Evolutionary conservation across 1,140 invertebrate species (phyloP), one percentile per base, ranked within the genome.

Genomic region (Tetramorium alpestre): DNA sequence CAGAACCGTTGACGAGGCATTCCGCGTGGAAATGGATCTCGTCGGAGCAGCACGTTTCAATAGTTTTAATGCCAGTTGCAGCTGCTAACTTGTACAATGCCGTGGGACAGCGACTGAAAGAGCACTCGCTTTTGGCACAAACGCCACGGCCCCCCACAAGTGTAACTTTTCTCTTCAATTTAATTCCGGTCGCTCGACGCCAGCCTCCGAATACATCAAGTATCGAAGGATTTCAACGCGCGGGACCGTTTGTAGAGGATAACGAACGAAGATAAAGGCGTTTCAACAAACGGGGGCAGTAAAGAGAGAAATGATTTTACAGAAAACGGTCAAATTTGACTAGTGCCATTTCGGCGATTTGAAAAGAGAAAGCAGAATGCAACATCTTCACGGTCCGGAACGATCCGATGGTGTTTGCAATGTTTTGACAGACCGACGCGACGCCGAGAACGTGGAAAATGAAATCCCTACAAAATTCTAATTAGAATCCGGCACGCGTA

Each of bases 11-110:
- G 76, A 65, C 62, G 62, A 80, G 60, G 60, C 56, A 41, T 56
- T 38, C 47, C 77, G 54, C 22, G 77, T 67, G 62, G 77, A 80
- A 80, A 76, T 84, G 41, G 69, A 84, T 60, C 67, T 72, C 73
- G 72, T 85, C 41, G 54, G 41, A 28, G 44, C 80, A 13, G 56
- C 25, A 80, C 77, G 77, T 73, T 80, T 80, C 77, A 85, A 85
- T 77, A 58, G 73, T 86, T 88, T 81, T 85, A 78, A 77, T 88
- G 65, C 62, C 82, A 64, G 64, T 56, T 78, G 73, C 84, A 86
- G 75, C 73, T 69, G 81, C 75, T 81, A 84, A 69, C 86, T 82
- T 73, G 70, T 76, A 85, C 82, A 76, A 85, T 76, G 56, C 41
- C 4, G 56, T 62, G 77, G 62, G 44, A 80, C 62, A 67, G 33